A percentile compares a stretch with the other conserved stretches of the same genome.
Conservation (phyloP, 2,113 vertebrate species). For the Heteronetta atricapilla region DNA sequence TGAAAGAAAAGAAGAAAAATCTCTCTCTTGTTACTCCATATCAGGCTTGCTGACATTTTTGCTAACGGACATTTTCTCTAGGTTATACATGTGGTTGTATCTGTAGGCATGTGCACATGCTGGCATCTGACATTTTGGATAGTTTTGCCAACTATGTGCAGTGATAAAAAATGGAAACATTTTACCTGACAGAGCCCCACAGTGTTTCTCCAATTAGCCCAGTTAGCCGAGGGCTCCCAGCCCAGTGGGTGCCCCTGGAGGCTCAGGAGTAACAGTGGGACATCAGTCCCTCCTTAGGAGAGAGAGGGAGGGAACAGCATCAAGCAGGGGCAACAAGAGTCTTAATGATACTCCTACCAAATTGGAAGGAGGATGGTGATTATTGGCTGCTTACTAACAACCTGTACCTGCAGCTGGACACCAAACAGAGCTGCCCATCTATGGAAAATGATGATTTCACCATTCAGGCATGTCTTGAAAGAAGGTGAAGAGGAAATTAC, state of each 20-base stretch:
- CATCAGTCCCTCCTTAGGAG: not conserved
- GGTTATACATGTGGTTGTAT: not conserved
- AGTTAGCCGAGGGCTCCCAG: not conserved
- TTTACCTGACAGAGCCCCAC: not conserved
- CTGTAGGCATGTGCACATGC: not conserved
- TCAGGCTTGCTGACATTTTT: constrained; percentile 1
- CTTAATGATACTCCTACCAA: not conserved
- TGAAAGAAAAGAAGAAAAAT: not conserved
- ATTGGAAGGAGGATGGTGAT: not conserved
- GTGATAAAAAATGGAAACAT: not conserved
- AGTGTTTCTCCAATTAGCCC: not conserved
- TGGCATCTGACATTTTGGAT: constrained; percentile 13
- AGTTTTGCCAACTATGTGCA: not conserved
- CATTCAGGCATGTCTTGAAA: not conserved
- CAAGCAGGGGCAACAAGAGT: not conserved
- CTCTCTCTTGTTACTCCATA: not conserved
- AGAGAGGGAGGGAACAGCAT: accelerated
- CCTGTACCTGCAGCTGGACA: not conserved
- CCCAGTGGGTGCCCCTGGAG: not conserved
- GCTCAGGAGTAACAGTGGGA: not conserved
- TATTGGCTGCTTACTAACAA: not conserved
- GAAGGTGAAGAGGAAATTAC: not conserved
- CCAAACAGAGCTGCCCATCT: not conserved
- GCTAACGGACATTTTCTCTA: not conserved
- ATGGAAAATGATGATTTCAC: not conserved